Percentiles rank a stretch among this genome's conserved stretches.
Evolutionary conservation across 2,797 vertebrate genomes (phyloP).

Genomic region (Acipenser transmontanus): DNA sequence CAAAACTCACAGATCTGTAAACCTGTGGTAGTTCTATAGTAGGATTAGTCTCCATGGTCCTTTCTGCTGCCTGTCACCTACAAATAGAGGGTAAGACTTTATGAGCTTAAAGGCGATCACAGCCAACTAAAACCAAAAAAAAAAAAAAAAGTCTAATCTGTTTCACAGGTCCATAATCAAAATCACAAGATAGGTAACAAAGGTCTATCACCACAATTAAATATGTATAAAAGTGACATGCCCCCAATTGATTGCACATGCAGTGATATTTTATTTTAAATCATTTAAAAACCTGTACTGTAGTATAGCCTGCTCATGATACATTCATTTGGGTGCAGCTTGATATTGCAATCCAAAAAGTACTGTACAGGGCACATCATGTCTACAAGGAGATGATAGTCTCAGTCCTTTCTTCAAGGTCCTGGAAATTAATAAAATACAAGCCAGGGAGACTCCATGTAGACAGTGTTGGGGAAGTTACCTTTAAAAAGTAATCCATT

Average conservation of each 20-base stretch:
- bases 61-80: conserved; percentile 32
- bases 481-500: too few relatives aligned
- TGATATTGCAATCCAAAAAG: neutral
- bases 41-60: conserved; percentile 6
- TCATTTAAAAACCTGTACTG: neutral
- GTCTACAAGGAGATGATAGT: too few relatives aligned
- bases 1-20: neutral
- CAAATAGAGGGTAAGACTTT: conserved; percentile 48
- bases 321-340: neutral
- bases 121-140: conserved; percentile 31
- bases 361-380: neutral
- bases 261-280: neutral
- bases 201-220: conserved; percentile 8
- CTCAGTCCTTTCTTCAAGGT: too few relatives aligned
- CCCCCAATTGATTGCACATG: neutral
- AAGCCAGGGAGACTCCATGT: too few relatives aligned
- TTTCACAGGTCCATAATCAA: conserved; percentile 50
- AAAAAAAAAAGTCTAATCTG: conserved; percentile 52
- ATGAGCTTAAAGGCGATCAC: conserved; percentile 48
- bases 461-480: too few relatives aligned
- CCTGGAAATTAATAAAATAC: too few relatives aligned
- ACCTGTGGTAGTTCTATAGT: neutral
- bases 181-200: conserved; percentile 40
- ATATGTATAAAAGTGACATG: neutral
- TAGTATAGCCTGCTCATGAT: neutral